Base-by-base conservation (phyloP, 2,797 vertebrate species). In the Podarcis siculus region DNA sequence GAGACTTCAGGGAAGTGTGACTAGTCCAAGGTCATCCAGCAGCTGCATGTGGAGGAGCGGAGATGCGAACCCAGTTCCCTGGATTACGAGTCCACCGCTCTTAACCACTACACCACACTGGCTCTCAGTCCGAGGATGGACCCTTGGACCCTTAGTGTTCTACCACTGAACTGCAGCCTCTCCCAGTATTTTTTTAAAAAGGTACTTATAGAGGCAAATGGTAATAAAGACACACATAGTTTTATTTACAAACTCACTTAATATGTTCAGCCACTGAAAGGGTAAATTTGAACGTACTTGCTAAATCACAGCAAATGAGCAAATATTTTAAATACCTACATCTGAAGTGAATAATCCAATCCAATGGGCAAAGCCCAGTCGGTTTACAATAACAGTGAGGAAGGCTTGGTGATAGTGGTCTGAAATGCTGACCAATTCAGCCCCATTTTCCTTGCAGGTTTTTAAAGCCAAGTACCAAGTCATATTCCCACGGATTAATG, bases 381-480 rank as follows among this genome's bases (percentile, higher is more conserved):
- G 97, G 89, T 97, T 98, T 94, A 98, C 95, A 42, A 99, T 96
- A 90, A 99, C 96, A 0, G 98, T 98, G 89, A 99, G 98, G 97
- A 99, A 99, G 79, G 98, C 98, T 93, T 99, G 98, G 87, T 98
- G 98, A 95, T 98, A 99, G 80, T 97, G 97, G 90, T 99, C 97
- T 87, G 98, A 96, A 86, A 99, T 94, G 97, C 98, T 99, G 95
- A 97, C 98, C 92, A 99, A 95, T 91, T 98, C 97, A 0, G 97
- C 96, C 8, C 97, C 96, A 0, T 95, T 97, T 88, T 97, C 95
- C 89, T 95, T 93, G 95, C 99, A 99, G 92, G 94, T 92, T 91
- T 96, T 95, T 90, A 97, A 95, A 25, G 98, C 98, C 85, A 97
- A 94, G 92, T 98, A 97, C 98, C 99, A 99, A 12, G 98, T 99